A percentile compares a stretch with the other conserved stretches of the same genome.
phyloP scores from a whole-genome alignment of 2,888 invertebrate genomes.

The Thumatha senex region DNA sequence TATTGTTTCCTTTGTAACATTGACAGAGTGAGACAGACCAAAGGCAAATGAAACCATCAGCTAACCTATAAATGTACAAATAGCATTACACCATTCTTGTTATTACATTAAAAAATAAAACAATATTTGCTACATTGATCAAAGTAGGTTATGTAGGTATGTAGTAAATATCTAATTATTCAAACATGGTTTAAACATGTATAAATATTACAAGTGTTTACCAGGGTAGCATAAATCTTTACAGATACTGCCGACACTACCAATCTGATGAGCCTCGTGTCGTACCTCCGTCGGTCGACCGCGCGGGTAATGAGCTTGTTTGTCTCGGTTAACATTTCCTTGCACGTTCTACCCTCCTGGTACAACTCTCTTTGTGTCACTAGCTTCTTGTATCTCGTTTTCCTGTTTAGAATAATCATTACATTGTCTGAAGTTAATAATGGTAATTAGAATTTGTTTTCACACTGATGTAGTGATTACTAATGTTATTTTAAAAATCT shows the following conservation, averaged over 20 bases:
- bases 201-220: constrained; percentile 33
- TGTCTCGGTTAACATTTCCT: constrained; percentile 59
- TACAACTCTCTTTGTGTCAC: constrained; percentile 42
- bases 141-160: too few relatives aligned
- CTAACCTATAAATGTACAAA: constrained; percentile 6
- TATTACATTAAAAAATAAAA: constrained; percentile 1
- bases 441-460: constrained; percentile 11
- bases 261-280: constrained; percentile 42
- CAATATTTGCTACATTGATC: constrained; percentile 4
- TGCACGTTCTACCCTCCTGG: constrained; percentile 49
- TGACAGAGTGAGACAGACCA: constrained; percentile 33
- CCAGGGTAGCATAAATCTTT: constrained; percentile 27
- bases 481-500: neutral
- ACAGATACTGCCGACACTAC: constrained; percentile 31
- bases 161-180: neutral
- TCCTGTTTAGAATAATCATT: constrained; percentile 24
- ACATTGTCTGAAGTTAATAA: constrained; percentile 28
- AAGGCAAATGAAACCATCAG: constrained; percentile 34
- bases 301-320: constrained; percentile 61
- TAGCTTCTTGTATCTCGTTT: constrained; percentile 32
- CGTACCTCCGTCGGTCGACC: constrained; percentile 46
- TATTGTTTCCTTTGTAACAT: constrained; percentile 42
- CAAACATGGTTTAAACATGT: constrained; percentile 12
- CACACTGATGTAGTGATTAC: constrained; percentile 1
- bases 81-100: constrained; percentile 8